These are phyloP conservation scores for Dryoscopus gambensis DNA, from an alignment of 2,113 vertebrate genomes.

Conservation along the genomic window DNA sequence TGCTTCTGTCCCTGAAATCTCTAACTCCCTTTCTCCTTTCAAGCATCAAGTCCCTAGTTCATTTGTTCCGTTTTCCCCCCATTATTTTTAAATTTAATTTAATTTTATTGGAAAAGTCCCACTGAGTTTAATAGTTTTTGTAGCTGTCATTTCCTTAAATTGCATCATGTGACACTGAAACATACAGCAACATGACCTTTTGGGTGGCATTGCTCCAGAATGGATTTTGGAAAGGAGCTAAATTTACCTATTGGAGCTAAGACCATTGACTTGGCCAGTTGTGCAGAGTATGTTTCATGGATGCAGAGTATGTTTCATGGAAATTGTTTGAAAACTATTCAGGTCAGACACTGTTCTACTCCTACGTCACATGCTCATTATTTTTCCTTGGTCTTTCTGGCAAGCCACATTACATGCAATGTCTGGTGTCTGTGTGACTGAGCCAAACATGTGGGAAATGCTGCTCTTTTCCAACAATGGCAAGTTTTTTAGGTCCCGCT, in stretches of 20 bases:
- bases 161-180: background rate
- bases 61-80: background rate
- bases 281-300: background rate
- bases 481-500: background rate
- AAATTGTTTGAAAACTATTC: background rate
- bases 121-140: background rate
- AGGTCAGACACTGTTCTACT: background rate
- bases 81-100: background rate
- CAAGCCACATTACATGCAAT: background rate
- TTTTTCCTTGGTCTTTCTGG: background rate
- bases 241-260: background rate
- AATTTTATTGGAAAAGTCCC: background rate
- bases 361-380: background rate
- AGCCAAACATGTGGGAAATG: background rate
- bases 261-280: background rate
- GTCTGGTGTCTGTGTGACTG: background rate
- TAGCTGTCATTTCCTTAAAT: background rate
- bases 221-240: background rate
- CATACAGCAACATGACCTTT: background rate
- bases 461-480: background rate
- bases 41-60: background rate
- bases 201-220: background rate
- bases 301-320: background rate
- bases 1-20: background rate
- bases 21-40: background rate